phyloP scores from a whole-genome alignment of 2,113 vertebrate species.

The Butorides virescens region DNA sequence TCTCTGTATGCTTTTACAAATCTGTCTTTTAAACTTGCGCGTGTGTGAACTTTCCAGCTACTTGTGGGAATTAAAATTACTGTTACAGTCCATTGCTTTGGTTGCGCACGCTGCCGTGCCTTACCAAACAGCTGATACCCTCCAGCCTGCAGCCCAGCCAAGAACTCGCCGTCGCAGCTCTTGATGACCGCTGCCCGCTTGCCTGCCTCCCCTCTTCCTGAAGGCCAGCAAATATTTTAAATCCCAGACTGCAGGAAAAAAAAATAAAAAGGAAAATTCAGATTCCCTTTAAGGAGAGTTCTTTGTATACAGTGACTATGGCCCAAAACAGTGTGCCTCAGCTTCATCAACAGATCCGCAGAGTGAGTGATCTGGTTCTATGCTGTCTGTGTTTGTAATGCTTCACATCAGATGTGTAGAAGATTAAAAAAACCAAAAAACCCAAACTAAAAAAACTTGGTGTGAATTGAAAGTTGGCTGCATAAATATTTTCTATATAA shows the following conservation, averaged over 20 bases:
- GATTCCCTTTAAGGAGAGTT: background rate
- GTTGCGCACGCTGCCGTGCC: rapidly evolving
- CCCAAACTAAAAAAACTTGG: background rate
- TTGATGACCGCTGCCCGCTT: background rate
- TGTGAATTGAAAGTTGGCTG: background rate
- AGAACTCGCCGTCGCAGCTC: rapidly evolving
- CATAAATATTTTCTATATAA: background rate
- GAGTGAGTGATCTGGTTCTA: background rate
- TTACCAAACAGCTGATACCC: background rate
- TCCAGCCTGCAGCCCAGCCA: background rate
- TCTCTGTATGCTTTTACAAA: background rate
- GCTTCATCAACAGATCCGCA: background rate
- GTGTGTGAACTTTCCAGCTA: background rate
- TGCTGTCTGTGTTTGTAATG: background rate
- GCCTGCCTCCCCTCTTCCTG: background rate
- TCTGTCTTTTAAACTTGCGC: background rate
- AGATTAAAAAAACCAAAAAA: background rate
- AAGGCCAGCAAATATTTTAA: background rate
- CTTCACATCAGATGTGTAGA: background rate
- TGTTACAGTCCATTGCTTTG: background rate
- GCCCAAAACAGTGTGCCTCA: background rate
- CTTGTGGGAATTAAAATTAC: background rate
- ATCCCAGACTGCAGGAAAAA: background rate
- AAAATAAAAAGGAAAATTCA: background rate
- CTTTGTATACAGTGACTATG: too few species aligned